These are phyloP conservation scores for Oxyura jamaicensis DNA, from an alignment of 2,113 vertebrate genomes.

Conservation along the genomic window DNA sequence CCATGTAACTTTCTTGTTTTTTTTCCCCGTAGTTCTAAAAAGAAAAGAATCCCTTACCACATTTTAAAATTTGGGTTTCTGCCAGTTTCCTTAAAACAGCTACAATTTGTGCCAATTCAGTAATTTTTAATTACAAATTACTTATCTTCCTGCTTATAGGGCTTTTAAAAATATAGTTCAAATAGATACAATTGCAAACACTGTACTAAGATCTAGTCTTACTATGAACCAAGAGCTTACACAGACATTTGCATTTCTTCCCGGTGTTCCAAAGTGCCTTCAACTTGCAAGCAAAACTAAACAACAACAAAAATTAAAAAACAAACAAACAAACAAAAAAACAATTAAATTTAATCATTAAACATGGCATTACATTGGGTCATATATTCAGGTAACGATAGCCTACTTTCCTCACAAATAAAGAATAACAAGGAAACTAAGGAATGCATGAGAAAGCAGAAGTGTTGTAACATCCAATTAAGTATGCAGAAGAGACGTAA, in stretches of 20 bases:
- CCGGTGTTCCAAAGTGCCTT: not conserved
- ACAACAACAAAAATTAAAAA: too few species aligned
- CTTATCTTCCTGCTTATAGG: constrained; percentile 16
- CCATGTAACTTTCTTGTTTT: not conserved
- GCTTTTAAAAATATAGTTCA: constrained; percentile 20
- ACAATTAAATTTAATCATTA: not conserved
- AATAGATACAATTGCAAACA: not conserved
- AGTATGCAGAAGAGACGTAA: accelerated
- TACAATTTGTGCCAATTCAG: constrained; percentile 2
- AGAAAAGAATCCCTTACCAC: constrained; percentile 4
- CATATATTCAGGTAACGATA: not conserved
- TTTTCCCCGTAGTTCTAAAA: not conserved
- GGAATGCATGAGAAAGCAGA: not conserved
- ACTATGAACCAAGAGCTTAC: not conserved
- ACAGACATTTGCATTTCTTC: not conserved
- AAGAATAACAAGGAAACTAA: not conserved
- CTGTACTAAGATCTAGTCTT: not conserved
- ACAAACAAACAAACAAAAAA: not conserved
- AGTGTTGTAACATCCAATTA: not conserved
- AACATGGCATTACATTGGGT: not conserved
- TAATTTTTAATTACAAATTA: constrained; percentile 15
- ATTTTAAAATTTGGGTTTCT: constrained; percentile 5
- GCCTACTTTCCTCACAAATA: not conserved
- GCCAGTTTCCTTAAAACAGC: constrained; percentile 15
- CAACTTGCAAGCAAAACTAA: not conserved